Evolutionary conservation across 2,797 vertebrate genomes (phyloP).

Genomic region (Champsocephalus esox): DNA sequence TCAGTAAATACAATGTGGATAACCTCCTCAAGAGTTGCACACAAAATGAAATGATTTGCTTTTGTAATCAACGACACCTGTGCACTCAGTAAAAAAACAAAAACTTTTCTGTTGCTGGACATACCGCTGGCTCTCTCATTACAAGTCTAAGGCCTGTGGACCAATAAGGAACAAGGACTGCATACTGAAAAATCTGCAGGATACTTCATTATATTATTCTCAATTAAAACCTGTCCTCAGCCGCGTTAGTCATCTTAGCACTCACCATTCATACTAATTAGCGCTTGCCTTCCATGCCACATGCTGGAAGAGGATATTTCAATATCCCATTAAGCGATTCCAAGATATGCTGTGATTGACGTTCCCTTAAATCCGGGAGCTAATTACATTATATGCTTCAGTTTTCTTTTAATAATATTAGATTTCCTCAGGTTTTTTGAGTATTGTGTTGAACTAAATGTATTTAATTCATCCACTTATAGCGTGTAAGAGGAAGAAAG

Average conservation of each 20-base stretch:
- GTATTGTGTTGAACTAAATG: slow-evolving; percentile 56
- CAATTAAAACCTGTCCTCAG: slow-evolving; percentile 87
- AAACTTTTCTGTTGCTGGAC: slow-evolving; percentile 27
- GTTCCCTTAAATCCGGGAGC: slow-evolving; percentile 80
- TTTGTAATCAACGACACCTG: slow-evolving; percentile 45
- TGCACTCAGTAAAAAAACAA: slow-evolving; percentile 8
- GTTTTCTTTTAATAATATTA: slow-evolving; percentile 78
- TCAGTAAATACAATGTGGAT: slow-evolving; percentile 9
- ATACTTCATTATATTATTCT: slow-evolving; percentile 87
- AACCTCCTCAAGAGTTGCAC: slow-evolving; percentile 17
- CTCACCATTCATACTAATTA: slow-evolving; percentile 89
- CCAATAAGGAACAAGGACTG: slow-evolving; percentile 75
- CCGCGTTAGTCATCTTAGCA: slow-evolving; percentile 87
- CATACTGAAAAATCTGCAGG: slow-evolving; percentile 83
- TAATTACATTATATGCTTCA: slow-evolving; percentile 86
- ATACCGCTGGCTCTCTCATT: slow-evolving; percentile 49
- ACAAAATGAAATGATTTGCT: slow-evolving; percentile 49
- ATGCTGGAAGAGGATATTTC: slow-evolving; percentile 86
- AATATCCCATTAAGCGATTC: slow-evolving; percentile 87
- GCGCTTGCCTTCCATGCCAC: slow-evolving; percentile 78
- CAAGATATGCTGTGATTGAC: slow-evolving; percentile 86
- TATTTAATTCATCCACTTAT: slow-evolving; percentile 45
- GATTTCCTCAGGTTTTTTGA: slow-evolving; percentile 58
- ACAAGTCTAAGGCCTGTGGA: slow-evolving; percentile 53
- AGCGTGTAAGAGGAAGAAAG: slow-evolving; percentile 2